Evolutionary conservation across 2,113 vertebrate species (phyloP).

Genomic region (Lamprotornis superbus): DNA sequence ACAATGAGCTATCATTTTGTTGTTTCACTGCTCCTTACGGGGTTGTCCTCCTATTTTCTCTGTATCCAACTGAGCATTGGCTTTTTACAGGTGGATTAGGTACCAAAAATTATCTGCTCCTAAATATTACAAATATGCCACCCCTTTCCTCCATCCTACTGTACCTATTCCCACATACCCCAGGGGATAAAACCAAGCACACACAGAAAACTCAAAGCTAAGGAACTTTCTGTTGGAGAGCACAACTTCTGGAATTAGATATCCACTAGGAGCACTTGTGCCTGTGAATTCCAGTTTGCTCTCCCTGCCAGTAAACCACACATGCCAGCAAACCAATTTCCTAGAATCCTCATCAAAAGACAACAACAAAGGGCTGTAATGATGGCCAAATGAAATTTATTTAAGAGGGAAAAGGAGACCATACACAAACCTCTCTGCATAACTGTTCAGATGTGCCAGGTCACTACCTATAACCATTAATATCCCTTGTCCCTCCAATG

Average conservation of each 20-base stretch:
- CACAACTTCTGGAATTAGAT: background rate
- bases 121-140: background rate
- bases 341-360: background rate
- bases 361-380: background rate
- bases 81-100: background rate
- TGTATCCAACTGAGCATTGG: fast-evolving
- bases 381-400: background rate
- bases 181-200: background rate
- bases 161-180: background rate
- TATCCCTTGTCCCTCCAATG: background rate
- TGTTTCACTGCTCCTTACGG: background rate
- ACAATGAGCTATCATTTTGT: fast-evolving
- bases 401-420: background rate
- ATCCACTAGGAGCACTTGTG: background rate
- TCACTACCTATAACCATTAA: background rate
- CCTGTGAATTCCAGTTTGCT: background rate
- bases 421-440: background rate
- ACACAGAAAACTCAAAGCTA: background rate
- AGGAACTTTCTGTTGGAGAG: background rate
- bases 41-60: background rate
- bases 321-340: background rate
- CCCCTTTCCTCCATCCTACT: background rate
- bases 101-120: background rate
- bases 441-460: background rate
- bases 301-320: background rate